A percentile compares a stretch with the other conserved stretches of the same genome.
Evolutionary conservation across 2,113 vertebrate genomes (phyloP).

Genomic region (Elachura formosa): DNA sequence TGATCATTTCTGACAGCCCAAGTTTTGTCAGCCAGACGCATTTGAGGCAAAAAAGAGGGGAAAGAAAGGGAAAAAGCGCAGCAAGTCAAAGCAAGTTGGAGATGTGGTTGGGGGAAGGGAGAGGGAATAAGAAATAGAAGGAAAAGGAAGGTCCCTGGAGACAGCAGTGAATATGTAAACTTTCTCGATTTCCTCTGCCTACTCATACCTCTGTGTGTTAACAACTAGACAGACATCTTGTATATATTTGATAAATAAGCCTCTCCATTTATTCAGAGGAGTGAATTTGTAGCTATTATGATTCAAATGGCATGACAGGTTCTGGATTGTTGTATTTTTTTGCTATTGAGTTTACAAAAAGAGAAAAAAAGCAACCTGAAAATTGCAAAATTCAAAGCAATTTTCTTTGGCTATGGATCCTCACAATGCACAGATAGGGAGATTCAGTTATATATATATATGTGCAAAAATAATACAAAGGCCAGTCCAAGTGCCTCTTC

Average conservation of each 20-base stretch:
- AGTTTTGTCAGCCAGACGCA: neutral
- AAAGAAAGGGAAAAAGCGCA: neutral
- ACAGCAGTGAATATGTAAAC: conserved; percentile 62
- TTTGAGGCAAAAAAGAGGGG: neutral
- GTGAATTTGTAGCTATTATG: conserved; percentile 81
- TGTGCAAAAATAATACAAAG: neutral
- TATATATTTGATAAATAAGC: conserved; percentile 80
- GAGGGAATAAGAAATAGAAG: conserved; percentile 18
- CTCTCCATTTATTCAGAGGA: conserved; percentile 77
- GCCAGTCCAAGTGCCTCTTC: neutral
- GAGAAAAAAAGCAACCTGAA: conserved; percentile 11
- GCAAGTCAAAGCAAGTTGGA: conserved; percentile 23
- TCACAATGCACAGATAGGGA: conserved; percentile 38
- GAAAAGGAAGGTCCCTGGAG: conserved; percentile 41
- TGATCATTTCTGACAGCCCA: conserved; percentile 12
- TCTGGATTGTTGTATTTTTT: conserved; percentile 61
- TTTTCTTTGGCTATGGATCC: conserved; percentile 63
- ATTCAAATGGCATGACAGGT: conserved; percentile 79
- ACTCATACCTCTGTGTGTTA: conserved; percentile 68
- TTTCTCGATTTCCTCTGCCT: conserved; percentile 70
- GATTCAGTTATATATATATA: neutral
- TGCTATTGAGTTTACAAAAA: conserved; percentile 63
- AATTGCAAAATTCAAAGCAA: conserved; percentile 67
- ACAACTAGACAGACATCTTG: conserved; percentile 75
- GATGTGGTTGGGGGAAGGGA: neutral